Evolutionary conservation across 1,140 invertebrate genomes (phyloP).

Genomic region (Gryon sp.): DNA sequence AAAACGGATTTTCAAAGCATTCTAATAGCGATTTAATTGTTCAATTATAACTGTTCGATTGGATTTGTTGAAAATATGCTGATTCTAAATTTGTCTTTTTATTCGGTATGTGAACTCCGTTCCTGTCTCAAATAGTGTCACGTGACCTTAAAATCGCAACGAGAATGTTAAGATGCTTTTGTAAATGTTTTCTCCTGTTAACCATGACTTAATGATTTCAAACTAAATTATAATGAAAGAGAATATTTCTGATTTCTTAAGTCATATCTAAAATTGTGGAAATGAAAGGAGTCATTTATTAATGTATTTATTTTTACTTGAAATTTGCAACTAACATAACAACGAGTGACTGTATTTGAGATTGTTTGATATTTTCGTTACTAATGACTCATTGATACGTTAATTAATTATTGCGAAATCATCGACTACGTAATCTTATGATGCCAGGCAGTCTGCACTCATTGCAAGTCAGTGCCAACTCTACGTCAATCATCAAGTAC

Average conservation of each 20-base stretch:
- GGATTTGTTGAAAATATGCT: too few species aligned
- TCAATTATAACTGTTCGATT: too few species aligned
- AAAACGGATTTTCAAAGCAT: too few species aligned
- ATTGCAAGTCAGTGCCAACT: conserved; percentile 53
- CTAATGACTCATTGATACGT: conserved; percentile 31
- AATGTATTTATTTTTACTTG: too few species aligned
- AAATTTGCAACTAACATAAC: too few species aligned
- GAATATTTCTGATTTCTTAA: too few species aligned
- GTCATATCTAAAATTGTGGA: too few species aligned
- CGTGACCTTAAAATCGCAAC: conserved; percentile 18
- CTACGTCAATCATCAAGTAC: conserved; percentile 51
- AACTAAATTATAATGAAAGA: too few species aligned
- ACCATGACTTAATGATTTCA: too few species aligned
- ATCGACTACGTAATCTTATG: conserved; percentile 32
- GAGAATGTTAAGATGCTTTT: conserved; percentile 9
- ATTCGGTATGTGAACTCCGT: conserved; percentile 26
- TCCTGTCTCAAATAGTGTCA: conserved; percentile 13
- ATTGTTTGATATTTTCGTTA: conserved; percentile 30
- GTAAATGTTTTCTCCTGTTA: background rate
- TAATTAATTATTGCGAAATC: conserved; percentile 34
- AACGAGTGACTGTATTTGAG: too few species aligned
- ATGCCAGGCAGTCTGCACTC: conserved; percentile 66
- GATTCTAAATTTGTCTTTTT: conserved; percentile 4
- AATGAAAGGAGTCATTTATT: too few species aligned
- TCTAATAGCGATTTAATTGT: too few species aligned